Conservation (phyloP, 37 sponge, comb jelly and placozoan species). For the Axinella damicornis region DNA sequence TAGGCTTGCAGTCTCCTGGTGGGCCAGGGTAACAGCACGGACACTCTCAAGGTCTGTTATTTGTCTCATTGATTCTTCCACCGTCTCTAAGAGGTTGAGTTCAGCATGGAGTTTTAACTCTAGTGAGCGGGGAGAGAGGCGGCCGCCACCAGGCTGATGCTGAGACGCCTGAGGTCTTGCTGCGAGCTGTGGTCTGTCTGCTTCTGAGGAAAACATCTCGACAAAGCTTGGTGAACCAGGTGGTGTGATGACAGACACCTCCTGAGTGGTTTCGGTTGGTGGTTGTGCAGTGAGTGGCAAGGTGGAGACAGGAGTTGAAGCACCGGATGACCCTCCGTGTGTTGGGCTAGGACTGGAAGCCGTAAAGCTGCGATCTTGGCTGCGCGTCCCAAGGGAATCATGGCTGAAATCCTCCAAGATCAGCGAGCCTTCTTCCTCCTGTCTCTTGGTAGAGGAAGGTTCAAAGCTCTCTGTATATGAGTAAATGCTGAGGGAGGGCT, state of each 20-base stretch:
- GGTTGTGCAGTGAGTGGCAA: not conserved
- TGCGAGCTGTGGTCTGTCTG: not conserved
- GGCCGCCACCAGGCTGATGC: slow-evolving; percentile 4
- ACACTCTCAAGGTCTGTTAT: slow-evolving; percentile 56
- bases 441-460: not conserved
- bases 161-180: not conserved
- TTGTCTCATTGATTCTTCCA: slow-evolving; percentile 68
- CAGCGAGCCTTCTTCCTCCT: slow-evolving; percentile 1
- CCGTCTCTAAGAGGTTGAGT: slow-evolving; percentile 63
- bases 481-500: not conserved
- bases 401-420: slow-evolving; percentile 10
- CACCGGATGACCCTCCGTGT: no score
- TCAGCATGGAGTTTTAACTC: slow-evolving; percentile 65
- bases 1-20: slow-evolving; percentile 68
- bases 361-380: not conserved
- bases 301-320: no score
- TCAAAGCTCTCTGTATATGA: slow-evolving; percentile 32
- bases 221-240: slow-evolving; percentile 54
- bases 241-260: slow-evolving; percentile 39
- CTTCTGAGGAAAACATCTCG: not conserved
- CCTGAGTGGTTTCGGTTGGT: not conserved
- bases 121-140: slow-evolving; percentile 77
- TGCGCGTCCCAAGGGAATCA: slow-evolving; percentile 3
- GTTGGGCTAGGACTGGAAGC: no score
- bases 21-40: slow-evolving; percentile 52